Percentiles rank a stretch among this genome's conserved stretches.
Evolutionary conservation across 1,140 invertebrate genomes (phyloP).

Genomic region (Andrena cerasifolii): DNA sequence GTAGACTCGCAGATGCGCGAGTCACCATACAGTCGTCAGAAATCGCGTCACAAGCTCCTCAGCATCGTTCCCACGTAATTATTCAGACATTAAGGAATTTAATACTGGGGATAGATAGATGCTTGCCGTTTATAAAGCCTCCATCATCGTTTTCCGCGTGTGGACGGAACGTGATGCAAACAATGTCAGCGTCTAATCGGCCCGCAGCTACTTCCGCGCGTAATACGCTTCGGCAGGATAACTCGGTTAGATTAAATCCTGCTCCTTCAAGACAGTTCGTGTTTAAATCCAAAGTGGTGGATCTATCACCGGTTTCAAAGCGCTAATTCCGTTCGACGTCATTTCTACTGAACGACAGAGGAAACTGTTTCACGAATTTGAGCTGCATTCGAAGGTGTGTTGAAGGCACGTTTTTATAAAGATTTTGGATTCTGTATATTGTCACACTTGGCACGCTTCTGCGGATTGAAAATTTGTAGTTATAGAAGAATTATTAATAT

Average conservation of each 20-base stretch:
- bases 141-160: slow-evolving; percentile 34
- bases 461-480: too few species aligned
- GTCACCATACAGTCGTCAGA: neutral
- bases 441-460: too few species aligned
- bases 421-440: too few species aligned
- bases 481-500: too few species aligned
- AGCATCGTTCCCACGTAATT: neutral
- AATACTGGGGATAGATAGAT: slow-evolving; percentile 46
- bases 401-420: too few species aligned
- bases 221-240: slow-evolving; percentile 31
- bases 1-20: too few species aligned
- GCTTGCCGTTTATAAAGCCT: slow-evolving; percentile 50
- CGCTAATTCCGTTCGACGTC: slow-evolving; percentile 8
- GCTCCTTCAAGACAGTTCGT: slow-evolving; percentile 12
- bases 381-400: too few species aligned
- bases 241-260: slow-evolving; percentile 51
- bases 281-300: slow-evolving; percentile 3
- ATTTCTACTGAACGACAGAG: neutral
- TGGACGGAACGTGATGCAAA: slow-evolving; percentile 65
- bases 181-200: slow-evolving; percentile 60
- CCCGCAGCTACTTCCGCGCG: slow-evolving; percentile 54
- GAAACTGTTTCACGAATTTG: too few species aligned
- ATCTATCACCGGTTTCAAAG: neutral
- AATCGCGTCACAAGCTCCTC: too few species aligned
- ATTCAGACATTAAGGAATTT: slow-evolving; percentile 38